Percentiles rank a stretch among this genome's conserved stretches.
phyloP scores from a whole-genome alignment of 2,888 invertebrate species.

The Brachylomia viminalis region DNA sequence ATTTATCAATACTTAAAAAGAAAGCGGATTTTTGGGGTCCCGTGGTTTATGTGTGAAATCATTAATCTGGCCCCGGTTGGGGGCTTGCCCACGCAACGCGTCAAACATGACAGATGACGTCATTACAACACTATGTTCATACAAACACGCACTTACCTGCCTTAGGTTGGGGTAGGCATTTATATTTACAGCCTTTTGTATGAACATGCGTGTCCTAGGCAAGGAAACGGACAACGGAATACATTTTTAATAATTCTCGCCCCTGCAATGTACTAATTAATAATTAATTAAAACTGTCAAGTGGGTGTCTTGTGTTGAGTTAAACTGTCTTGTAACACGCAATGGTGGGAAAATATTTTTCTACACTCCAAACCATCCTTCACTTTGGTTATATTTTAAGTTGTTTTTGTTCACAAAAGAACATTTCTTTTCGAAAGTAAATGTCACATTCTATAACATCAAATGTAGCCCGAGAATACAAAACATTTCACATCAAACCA shows the following conservation, averaged over 20 bases:
- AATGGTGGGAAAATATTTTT: conserved; percentile 37
- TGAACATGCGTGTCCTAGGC: conserved; percentile 23
- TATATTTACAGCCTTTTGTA: conserved; percentile 33
- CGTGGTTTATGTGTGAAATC: conserved; percentile 77
- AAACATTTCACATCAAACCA: conserved; percentile 41
- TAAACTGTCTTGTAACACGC: conserved; percentile 57
- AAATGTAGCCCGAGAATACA: conserved; percentile 31
- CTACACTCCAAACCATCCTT: conserved; percentile 8
- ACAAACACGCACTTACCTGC: conserved; percentile 48
- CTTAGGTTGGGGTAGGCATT: conserved; percentile 41
- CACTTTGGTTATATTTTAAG: conserved; percentile 1
- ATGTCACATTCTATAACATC: conserved; percentile 25
- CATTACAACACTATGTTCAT: conserved; percentile 77
- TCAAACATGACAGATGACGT: conserved; percentile 81
- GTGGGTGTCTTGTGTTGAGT: conserved; percentile 53
- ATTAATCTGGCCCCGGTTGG: conserved; percentile 80
- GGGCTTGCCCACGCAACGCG: conserved; percentile 55
- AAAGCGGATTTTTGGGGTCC: conserved; percentile 78
- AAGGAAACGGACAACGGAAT: conserved; percentile 43
- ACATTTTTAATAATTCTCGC: conserved; percentile 44
- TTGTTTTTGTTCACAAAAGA: background rate
- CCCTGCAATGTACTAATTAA: conserved; percentile 57
- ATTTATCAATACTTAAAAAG: no score
- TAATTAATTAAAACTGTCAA: conserved; percentile 62
- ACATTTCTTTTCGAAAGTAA: conserved; percentile 12